Conservation (phyloP, 2,888 invertebrate genomes). For the Pyrrhosoma nymphula region DNA sequence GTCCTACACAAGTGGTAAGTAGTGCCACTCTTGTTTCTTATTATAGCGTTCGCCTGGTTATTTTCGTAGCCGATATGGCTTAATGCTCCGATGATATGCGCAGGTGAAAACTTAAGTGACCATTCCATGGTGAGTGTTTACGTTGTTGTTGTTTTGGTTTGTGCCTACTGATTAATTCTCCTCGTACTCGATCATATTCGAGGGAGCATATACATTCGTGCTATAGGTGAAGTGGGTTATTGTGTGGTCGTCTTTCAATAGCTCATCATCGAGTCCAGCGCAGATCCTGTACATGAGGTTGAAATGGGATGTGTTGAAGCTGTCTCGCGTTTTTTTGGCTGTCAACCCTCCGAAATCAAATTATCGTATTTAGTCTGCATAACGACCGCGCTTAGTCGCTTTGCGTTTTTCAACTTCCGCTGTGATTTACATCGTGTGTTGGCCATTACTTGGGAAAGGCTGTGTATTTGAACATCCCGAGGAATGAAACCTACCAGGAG, state of each 20-base stretch:
- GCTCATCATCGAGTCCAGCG: neutral
- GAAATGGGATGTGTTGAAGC: neutral
- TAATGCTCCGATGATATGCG: neutral
- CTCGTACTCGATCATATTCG: neutral
- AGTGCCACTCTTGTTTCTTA: neutral
- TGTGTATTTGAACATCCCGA: neutral
- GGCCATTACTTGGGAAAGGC: neutral
- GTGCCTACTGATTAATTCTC: neutral
- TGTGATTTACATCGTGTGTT: neutral
- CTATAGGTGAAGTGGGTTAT: neutral
- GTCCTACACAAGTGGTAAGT: constrained; percentile 61
- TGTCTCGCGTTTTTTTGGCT: neutral
- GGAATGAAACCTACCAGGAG: neutral
- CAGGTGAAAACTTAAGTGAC: neutral
- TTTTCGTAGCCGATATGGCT: neutral
- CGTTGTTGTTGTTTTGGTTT: neutral
- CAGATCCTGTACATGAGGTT: neutral
- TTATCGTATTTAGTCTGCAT: neutral
- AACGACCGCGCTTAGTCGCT: neutral
- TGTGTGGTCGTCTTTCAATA: neutral
- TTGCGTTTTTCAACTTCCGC: neutral
- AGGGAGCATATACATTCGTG: neutral
- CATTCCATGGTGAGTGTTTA: neutral
- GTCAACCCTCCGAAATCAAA: neutral
- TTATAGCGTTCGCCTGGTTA: neutral